Evolutionary conservation across 2,113 vertebrate species (phyloP), one percentile per base, ranked within the genome.

Genomic region (Cyphomyrus discorhynchus): DNA sequence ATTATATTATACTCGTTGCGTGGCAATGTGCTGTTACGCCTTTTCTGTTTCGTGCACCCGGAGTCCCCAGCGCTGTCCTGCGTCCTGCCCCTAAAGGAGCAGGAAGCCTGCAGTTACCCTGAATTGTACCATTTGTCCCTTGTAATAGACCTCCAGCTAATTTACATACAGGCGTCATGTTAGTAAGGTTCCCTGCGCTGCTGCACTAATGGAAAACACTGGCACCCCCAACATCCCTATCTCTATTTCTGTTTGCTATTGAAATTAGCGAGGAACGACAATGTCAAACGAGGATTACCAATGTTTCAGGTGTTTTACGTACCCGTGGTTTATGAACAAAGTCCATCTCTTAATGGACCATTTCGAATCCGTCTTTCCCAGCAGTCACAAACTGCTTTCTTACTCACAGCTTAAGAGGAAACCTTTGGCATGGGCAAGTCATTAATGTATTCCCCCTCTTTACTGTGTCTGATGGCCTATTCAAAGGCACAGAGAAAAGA

Each of bases 1-100:
- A 90, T 62, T 88, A 87, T 53, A 88, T 58, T 91, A 88, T n/a
- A 90, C 88, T 90, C 88, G 88, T 85, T 88, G 27, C 56, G 89
- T 58, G 89, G 77, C 91, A 84, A 88, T 35, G 62, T 74, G 74
- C 45, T 3, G 86, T 87, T 80, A 10, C 89, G 15, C 58, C 2
- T 80, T 80, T 80, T 80, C 45, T 13, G 62, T 24, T 85, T 88
- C 17, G 46, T 5, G 88, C 74, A 39, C 15, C 74, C 2, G 0
- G 70, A 39, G 13, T 3, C 47, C 47, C 27, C 19, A 9, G 5
- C 2, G 82, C 11, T 42, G 39, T 47, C 70, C 35, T 17, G 17
- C 5, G n/a, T 86, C 45, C 46, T 0, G 3, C 52, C 27, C 84
- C 42, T 74, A 13, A 86, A 85, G 47, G 42, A 45, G 11, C 49